phyloP scores from a whole-genome alignment of 2,888 invertebrate species.

The Latrodectus elegans region DNA sequence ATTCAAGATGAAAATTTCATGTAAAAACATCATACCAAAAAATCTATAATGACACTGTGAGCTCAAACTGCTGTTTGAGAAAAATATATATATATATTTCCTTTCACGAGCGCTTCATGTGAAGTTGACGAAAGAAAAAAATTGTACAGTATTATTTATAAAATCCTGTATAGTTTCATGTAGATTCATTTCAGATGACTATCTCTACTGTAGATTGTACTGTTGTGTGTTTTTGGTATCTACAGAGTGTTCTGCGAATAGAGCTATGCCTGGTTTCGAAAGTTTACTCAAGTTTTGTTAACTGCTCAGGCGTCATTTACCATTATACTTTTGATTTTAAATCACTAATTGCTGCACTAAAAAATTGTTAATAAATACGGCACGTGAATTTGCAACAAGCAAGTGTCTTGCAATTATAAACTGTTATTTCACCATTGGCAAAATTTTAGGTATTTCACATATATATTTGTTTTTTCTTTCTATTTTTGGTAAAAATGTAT shows the following conservation, averaged over 20 bases:
- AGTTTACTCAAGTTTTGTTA: constrained; percentile 26
- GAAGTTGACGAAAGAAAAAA: constrained; percentile 16
- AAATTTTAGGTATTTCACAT: too few species aligned
- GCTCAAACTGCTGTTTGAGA: neutral
- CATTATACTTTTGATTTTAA: neutral
- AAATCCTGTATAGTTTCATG: constrained; percentile 59
- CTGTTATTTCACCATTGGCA: neutral
- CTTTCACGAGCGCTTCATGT: constrained; percentile 30
- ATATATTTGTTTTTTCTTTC: too few species aligned
- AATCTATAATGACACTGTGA: neutral
- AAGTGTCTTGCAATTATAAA: constrained; percentile 12
- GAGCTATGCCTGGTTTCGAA: constrained; percentile 48
- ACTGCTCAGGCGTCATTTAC: constrained; percentile 7
- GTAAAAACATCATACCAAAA: neutral
- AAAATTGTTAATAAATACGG: constrained; percentile 29
- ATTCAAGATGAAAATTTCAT: too few species aligned
- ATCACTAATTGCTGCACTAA: constrained; percentile 18
- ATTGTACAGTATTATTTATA: constrained; percentile 62
- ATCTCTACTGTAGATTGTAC: constrained; percentile 58
- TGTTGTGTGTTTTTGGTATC: constrained; percentile 45
- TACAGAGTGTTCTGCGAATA: constrained; percentile 51
- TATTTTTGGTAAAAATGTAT: too few species aligned
- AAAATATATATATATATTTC: neutral
- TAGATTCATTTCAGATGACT: constrained; percentile 53
- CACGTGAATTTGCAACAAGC: neutral